Evolutionary conservation across 2,797 vertebrate species (phyloP).

Genomic region (Gadopsis bispinosus): DNA sequence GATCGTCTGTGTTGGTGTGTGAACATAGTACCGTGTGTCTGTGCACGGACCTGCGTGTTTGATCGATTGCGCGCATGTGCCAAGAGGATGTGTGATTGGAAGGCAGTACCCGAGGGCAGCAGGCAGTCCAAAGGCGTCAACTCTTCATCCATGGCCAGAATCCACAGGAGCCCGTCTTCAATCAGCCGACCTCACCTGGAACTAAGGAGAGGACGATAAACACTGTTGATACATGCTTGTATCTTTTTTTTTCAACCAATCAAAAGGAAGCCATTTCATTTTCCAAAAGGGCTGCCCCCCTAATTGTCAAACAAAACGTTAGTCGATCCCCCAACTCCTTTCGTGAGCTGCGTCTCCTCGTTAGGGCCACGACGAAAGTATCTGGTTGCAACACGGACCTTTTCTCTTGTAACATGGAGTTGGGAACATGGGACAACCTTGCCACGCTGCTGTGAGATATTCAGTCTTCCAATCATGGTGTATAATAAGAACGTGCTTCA

Average conservation of each 20-base stretch:
- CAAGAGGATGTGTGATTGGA: slow-evolving; percentile 31
- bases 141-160: slow-evolving; percentile 78
- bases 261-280: slow-evolving; percentile 8
- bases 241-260: background rate
- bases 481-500: no score
- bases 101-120: slow-evolving; percentile 80
- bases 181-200: slow-evolving; percentile 49
- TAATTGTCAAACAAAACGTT: no score
- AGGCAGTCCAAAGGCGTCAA: slow-evolving; percentile 84
- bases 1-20: slow-evolving; percentile 10
- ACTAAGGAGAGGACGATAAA: slow-evolving; percentile 37
- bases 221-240: slow-evolving; percentile 20
- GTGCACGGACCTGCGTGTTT: slow-evolving; percentile 1
- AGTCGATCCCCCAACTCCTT: no score
- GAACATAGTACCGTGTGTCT: background rate
- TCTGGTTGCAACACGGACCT: no score
- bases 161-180: slow-evolving; percentile 52
- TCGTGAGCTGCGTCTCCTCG: no score
- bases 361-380: no score
- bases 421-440: no score
- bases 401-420: no score
- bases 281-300: background rate
- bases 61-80: slow-evolving; percentile 21
- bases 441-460: no score
- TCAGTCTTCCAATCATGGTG: no score